These are phyloP conservation scores for Albula goreensis DNA, from an alignment of 2,113 vertebrate genomes.

Conservation along the genomic window DNA sequence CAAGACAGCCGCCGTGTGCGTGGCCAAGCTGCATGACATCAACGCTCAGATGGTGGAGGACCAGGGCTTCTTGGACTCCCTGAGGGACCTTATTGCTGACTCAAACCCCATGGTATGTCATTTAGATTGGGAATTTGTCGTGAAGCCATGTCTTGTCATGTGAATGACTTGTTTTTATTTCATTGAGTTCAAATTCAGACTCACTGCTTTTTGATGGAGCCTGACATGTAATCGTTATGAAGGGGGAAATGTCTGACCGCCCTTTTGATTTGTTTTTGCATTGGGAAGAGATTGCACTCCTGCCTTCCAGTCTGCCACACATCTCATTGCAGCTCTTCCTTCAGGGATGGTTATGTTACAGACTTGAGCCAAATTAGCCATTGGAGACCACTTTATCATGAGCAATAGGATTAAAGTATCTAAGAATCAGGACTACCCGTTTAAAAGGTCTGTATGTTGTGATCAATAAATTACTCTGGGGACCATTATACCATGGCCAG, in stretches of 20 bases:
- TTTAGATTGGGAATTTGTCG: too few species aligned
- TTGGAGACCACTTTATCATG: neutral
- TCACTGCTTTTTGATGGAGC: too few species aligned
- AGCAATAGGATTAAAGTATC: neutral
- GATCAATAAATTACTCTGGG: neutral
- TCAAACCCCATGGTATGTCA: slow-evolving; percentile 92
- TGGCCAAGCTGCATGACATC: slow-evolving; percentile 98
- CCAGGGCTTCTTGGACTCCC: slow-evolving; percentile 95
- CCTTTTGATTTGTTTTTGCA: too few species aligned
- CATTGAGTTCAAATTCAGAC: too few species aligned
- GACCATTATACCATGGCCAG: neutral
- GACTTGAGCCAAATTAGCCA: neutral
- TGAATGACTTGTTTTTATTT: too few species aligned
- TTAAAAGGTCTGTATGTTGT: neutral
- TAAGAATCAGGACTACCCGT: neutral
- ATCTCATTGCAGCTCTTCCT: neutral
- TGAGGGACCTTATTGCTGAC: slow-evolving; percentile 95
- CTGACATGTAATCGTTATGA: too few species aligned
- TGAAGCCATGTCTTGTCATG: too few species aligned
- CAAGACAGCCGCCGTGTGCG: slow-evolving; percentile 95
- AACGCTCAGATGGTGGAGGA: slow-evolving; percentile 99
- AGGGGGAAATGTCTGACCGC: too few species aligned
- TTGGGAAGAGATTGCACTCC: too few species aligned
- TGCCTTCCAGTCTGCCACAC: neutral
- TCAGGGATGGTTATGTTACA: neutral